Evolutionary conservation across 2,797 vertebrate species (phyloP), one percentile per base, ranked within the genome.

Genomic region (Nyctibius grandis): DNA sequence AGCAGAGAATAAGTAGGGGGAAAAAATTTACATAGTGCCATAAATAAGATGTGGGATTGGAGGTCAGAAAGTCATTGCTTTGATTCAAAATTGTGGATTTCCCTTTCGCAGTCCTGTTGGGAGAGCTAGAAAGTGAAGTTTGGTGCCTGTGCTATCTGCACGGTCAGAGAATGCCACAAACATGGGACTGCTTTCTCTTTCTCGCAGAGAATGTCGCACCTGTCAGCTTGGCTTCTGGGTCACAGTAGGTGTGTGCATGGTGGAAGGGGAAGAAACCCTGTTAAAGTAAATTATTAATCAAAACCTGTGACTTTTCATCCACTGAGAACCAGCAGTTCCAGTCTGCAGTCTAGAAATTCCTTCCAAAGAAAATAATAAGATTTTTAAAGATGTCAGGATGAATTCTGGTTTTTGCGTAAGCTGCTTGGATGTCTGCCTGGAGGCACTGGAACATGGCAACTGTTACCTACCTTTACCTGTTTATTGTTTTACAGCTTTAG

Each of bases 161-260:
- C 3, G 31, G 63, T 45, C 67, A 48, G 92, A 48, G 89, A 28
- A n/a, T 34, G 61, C 34, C 53, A 53, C 26, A 2, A 8, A 22
- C 40, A 7, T 0, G 11, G 65, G 60, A 57, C 47, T 0, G 0
- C 20, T 85, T 91, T 68, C 64, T 29, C 45, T 21, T 76, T 50
- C 83, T 74, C 0, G 1, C 34, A n/a, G 94, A 40, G 89, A 63
- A 25, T 9, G 60, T 25, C 25, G 53, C 77, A 87, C 56, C 75
- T 93, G 85, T 31, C 59, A 60, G 63, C 84, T 70, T 93, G 91
- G 90, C 91, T 77, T 44, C 67, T 68, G 56, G n/a, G 57, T 54
- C 72, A 36, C 59, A 12, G 8, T 8, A 23, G 33, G 29, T 65
- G 29, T 34, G 61, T 33, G 82, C 8, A 0, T 34, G 68, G 50